Evolutionary conservation across 92 coral and sea anemone species (phyloP), one percentile per base, ranked within the genome.

Genomic region (Parazoanthus darwini): DNA sequence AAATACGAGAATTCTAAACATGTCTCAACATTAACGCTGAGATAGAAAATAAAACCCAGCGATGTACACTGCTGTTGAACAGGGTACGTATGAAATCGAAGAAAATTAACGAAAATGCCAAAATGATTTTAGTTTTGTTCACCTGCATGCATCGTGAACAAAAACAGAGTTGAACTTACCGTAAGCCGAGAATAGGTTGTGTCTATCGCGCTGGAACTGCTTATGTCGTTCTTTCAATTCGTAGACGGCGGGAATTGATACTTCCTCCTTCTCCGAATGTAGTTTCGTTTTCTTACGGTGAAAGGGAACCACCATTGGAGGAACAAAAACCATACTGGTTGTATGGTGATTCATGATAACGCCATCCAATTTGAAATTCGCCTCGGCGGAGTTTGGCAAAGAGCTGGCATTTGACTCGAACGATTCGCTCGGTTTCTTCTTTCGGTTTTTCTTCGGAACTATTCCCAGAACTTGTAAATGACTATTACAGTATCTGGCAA

Each of bases 381-480:
- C 66, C 70, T 94, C 92, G 33, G 90, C 82, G 66, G 93, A 48
- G 54, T 85, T 87, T 42, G 86, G 79, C 13, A 89, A 80, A 77
- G 94, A 88, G 74, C 89, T 91, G 85, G 92, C 89, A 71, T 90
- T 95, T 84, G 74, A 83, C 79, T 93, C 97, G 77, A 66, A 86
- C 39, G 89, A 87, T 87, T 97, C 98, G 77, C 91, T 92, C 81
- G 94, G 91, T 94, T 97, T 97, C 89, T 97, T 97, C 82, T 94
- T 95, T 91, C 98, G 94, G 88, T 78, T 93, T 81, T 97, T 97
- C 91, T 97, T 97, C 18, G 99, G 99, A 82, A 97, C 98, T 56
- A 97, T 90, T 50, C 99, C 99, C 79, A 97, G 88, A 54, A 97
- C 99, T 97, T 97, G 99, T 46, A 97, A 88, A 95, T 97, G 99